phyloP scores from a whole-genome alignment of 2,888 invertebrate species.

The Sesamia inferens region DNA sequence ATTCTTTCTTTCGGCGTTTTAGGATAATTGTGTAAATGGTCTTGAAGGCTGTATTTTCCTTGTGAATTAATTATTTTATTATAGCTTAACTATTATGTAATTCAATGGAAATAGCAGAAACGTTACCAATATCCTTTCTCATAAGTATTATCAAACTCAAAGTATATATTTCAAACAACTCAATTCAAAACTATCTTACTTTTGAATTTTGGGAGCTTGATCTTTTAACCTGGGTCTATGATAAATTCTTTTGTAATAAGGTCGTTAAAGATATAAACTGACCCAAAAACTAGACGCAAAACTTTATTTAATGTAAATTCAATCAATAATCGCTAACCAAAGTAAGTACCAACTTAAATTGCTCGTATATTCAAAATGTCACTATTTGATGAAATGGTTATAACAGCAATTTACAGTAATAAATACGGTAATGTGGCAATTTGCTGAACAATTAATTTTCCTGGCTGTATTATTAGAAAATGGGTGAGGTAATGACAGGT shows the following conservation, averaged over 20 bases:
- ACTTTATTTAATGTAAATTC: neutral
- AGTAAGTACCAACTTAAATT: neutral
- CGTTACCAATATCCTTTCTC: neutral
- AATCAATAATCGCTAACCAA: neutral
- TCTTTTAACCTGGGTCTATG: neutral
- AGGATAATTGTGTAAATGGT: slow-evolving; percentile 63
- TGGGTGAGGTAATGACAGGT: neutral
- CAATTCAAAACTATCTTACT: neutral
- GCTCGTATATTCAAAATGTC: neutral
- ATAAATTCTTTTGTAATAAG: neutral
- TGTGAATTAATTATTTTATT: slow-evolving; percentile 64
- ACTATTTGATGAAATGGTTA: neutral
- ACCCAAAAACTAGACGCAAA: neutral
- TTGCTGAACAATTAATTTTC: neutral
- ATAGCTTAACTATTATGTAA: neutral
- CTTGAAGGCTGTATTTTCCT: slow-evolving; percentile 59
- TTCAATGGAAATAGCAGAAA: neutral
- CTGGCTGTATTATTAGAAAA: neutral
- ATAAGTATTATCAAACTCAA: neutral
- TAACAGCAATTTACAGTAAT: neutral
- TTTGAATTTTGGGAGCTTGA: neutral
- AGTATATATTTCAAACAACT: neutral
- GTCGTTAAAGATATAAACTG: neutral
- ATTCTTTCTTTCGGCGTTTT: slow-evolving; percentile 68
- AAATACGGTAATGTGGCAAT: neutral